Percentiles rank a stretch among this genome's conserved stretches.
Evolutionary conservation across 1,140 invertebrate genomes (phyloP).

Genomic region (Drosophila azteca): DNA sequence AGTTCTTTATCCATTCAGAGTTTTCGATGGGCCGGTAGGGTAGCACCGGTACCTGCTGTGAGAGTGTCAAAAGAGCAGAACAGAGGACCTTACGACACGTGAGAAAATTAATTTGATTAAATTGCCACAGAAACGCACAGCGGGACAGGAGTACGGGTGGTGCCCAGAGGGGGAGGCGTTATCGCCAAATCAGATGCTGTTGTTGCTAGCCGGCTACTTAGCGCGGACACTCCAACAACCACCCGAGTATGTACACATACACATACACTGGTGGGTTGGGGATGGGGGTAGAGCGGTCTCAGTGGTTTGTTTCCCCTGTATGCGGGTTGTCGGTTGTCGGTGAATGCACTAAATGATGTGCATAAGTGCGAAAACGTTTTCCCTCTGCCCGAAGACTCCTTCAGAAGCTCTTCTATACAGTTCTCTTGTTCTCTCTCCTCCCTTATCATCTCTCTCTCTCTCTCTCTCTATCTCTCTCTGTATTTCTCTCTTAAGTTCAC

Average conservation of each 20-base stretch:
- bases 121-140: slow-evolving; percentile 75
- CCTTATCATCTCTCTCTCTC: slow-evolving; percentile 9
- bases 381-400: slow-evolving; percentile 2
- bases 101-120: slow-evolving; percentile 82
- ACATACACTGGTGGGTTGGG: too few species aligned
- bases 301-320: slow-evolving; percentile 7
- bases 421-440: too few species aligned
- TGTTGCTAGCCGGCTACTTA: slow-evolving; percentile 60
- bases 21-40: neutral
- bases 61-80: slow-evolving; percentile 46
- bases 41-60: slow-evolving; percentile 39
- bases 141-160: slow-evolving; percentile 40
- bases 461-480: neutral
- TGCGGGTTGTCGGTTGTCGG: slow-evolving; percentile 57
- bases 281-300: neutral
- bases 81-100: slow-evolving; percentile 38
- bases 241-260: slow-evolving; percentile 17
- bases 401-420: too few species aligned
- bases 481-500: neutral
- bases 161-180: slow-evolving; percentile 35
- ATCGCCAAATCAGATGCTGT: slow-evolving; percentile 54
- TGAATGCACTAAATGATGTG: slow-evolving; percentile 73
- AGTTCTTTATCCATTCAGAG: neutral
- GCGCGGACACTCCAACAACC: slow-evolving; percentile 24
- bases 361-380: slow-evolving; percentile 74